These are phyloP conservation scores for Athrips mouffetella DNA, from an alignment of 2,888 invertebrate genomes.

Conservation along the genomic window DNA sequence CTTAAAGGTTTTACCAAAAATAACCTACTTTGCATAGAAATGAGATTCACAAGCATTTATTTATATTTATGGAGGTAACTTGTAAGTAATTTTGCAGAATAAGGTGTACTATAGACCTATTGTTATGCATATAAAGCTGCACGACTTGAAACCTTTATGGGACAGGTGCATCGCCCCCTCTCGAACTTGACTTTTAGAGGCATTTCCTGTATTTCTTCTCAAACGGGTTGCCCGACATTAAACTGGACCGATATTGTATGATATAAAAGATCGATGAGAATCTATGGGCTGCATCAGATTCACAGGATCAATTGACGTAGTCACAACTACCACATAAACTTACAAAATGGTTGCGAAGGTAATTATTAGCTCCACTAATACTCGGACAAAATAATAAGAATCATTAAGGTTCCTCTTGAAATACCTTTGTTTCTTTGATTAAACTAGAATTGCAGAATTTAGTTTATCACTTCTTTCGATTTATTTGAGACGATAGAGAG, in stretches of 20 bases:
- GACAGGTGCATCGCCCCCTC: constrained; percentile 50
- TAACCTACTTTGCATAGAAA: constrained; percentile 11
- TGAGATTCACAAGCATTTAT: not conserved
- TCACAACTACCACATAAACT: constrained; percentile 42
- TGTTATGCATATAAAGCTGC: constrained; percentile 7
- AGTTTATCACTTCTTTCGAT: no score
- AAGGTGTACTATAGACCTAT: constrained; percentile 5
- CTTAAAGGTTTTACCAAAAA: constrained; percentile 7
- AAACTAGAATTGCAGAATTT: no score
- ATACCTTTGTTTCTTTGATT: no score
- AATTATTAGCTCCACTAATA: no score
- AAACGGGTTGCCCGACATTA: constrained; percentile 38
- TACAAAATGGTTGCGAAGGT: constrained; percentile 68
- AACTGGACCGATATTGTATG: constrained; percentile 47
- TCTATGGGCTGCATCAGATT: constrained; percentile 45
- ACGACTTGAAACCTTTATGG: constrained; percentile 35
- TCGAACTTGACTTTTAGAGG: constrained; percentile 68
- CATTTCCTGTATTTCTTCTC: constrained; percentile 64
- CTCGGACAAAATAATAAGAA: no score
- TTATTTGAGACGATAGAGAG: no score
- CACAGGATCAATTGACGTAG: constrained; percentile 49
- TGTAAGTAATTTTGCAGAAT: constrained; percentile 13
- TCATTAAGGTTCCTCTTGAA: no score
- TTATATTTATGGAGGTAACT: constrained; percentile 12
- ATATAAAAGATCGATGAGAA: constrained; percentile 49